Base-by-base conservation (phyloP, 2,888 invertebrate species). In the Chaitophorus viminalis region DNA sequence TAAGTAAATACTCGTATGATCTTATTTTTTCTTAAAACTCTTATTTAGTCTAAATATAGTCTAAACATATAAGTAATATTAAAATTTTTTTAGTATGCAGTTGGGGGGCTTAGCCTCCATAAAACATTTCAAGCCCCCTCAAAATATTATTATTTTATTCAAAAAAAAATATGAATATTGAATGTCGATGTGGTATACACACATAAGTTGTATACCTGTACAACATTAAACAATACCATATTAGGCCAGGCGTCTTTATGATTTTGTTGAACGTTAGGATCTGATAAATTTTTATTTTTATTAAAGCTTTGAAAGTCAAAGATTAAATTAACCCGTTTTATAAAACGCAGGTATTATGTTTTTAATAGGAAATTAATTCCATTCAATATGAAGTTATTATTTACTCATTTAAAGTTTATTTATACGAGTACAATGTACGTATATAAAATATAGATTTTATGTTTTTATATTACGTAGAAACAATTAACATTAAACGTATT, bases 111-210 rank as follows among this genome's bases (percentile, higher is more conserved):
- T 75, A 75, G 83, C 83, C 83, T 83, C 36, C 75, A 36, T 17
- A 29, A 75, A 74, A 83, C 54, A 75, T 75, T 83, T 83, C 83
- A 83, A 83, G 83, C 83, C 83, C 74, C 75, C 52, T 60, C 74
- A 39, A 75, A 36, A 54, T 31, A 1, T 31, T 18, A 36, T 36
- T 21, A 36, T 74, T 25, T 36, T 74, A 8, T 36, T 74, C 29
- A 9, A 36, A 29, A 74, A 74, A 0, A 74, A 74, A 36, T 68
- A 68, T 68, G 68, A 68, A 8, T 68, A 68, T 68, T 29, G 11
- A 21, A 54, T 54, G 18, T 54, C 18, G 18, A 54, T 1, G 18
- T 54, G 54, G 14, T 54, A 21, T 54, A 54, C 14, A 46, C 1
- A 46, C 46, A 11, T 11, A 5, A 36, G 6, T 36, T 36, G 36